phyloP scores from a whole-genome alignment of 2,113 vertebrate genomes.

The Eulemur rufifrons region DNA sequence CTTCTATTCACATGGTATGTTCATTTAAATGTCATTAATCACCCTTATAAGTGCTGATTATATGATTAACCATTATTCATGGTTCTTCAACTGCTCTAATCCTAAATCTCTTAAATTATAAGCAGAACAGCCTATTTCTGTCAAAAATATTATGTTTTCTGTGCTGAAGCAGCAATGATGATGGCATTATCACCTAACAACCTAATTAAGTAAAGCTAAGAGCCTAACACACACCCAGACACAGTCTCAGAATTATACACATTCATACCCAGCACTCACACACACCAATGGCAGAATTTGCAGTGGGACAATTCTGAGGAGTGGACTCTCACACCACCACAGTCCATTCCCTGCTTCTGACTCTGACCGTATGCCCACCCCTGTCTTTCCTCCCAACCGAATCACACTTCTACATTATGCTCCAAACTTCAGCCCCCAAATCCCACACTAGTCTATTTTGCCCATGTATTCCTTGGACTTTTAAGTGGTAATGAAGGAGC shows the following conservation, averaged over 20 bases:
- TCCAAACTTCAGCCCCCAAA: neutral
- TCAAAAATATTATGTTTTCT: neutral
- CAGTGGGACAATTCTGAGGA: neutral
- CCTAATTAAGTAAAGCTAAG: neutral
- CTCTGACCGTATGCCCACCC: neutral
- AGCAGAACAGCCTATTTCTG: neutral
- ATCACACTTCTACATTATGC: neutral
- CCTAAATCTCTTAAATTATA: neutral
- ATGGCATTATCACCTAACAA: neutral
- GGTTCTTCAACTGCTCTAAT: constrained; percentile 21
- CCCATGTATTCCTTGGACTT: neutral
- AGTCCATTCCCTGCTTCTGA: neutral
- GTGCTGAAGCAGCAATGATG: neutral
- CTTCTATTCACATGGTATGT: neutral
- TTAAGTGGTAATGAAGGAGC: neutral
- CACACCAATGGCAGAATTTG: neutral
- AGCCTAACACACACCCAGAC: neutral
- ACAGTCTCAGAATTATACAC: neutral
- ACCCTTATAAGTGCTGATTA: neutral
- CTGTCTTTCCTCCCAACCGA: neutral
- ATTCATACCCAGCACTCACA: neutral
- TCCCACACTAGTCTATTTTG: neutral
- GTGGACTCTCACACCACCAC: neutral
- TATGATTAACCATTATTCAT: neutral
- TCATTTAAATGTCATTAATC: neutral